Evolutionary conservation across 2,797 vertebrate species (phyloP), one percentile per base, ranked within the genome.

Genomic region (Numenius phaeopus): DNA sequence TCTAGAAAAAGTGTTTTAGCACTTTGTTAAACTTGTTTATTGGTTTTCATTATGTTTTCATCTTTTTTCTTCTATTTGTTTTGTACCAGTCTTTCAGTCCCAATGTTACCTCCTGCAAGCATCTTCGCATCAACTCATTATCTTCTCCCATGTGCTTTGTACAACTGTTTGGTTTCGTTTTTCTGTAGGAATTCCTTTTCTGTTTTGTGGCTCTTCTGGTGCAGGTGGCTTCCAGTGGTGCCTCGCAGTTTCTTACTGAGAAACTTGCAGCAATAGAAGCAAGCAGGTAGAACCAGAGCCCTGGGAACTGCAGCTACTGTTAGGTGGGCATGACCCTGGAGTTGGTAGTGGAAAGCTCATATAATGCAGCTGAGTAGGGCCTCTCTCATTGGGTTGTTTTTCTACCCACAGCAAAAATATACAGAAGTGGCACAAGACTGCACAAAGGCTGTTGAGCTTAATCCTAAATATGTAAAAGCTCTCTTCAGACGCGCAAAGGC

Each of bases 401-500:
- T 92, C 52, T 89, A n/a, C 92, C 95, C 98, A 81, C 98, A 99
- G 99, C 98, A 98, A 98, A 99, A 99, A 94, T 99, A 99, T 99
- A 98, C 98, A 91, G 99, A 99, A 89, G 99, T 99, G 94, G 99
- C 99, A 34, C 98, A 99, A 96, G 99, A 99, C 83, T 99, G 99
- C 97, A 99, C 98, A 89, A 98, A 99, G 94, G 99, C 99, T 8
- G 99, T 99, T 89, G 99, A 99, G 64, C 97, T 99, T 97, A 99
- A 99, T 97, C 99, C 99, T 57, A 99, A 99, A 75, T 99, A 99
- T 42, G 96, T 99, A 95, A 99, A 99, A 98, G 99, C 99, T 92
- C 99, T 99, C 85, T 99, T 99, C 98, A 99, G 99, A 96, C 99
- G 99, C 5, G 99, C 99, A 21, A 99, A 99, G 97, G 99, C 99